phyloP scores from a whole-genome alignment of 2,888 invertebrate species.

The Mantis religiosa region DNA sequence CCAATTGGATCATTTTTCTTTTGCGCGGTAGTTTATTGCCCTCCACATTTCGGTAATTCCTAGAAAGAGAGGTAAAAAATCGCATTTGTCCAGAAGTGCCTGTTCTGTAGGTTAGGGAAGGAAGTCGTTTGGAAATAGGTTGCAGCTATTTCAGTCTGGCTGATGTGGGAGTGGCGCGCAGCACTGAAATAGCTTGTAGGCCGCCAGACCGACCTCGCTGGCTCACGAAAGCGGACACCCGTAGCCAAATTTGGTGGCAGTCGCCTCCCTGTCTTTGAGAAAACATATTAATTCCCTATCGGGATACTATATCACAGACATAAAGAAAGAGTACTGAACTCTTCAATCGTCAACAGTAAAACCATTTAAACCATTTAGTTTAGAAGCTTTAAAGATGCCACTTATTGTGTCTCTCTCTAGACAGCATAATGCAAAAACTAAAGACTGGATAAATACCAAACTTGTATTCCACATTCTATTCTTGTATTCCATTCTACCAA shows the following conservation, averaged over 20 bases:
- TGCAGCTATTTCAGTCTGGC: neutral
- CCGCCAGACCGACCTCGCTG: neutral
- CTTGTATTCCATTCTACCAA: too few relatives aligned
- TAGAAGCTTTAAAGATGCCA: too few relatives aligned
- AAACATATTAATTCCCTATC: neutral
- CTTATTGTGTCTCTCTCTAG: too few relatives aligned
- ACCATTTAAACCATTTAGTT: neutral
- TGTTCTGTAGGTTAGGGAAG: neutral
- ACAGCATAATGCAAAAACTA: too few relatives aligned
- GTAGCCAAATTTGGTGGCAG: neutral
- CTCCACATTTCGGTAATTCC: neutral
- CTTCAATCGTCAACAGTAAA: neutral
- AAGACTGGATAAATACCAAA: too few relatives aligned
- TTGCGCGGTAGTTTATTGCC: neutral
- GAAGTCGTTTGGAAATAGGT: neutral
- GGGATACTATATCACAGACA: neutral
- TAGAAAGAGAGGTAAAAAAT: neutral
- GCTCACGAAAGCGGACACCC: neutral
- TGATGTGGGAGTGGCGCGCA: neutral
- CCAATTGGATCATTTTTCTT: neutral
- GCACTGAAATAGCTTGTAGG: neutral
- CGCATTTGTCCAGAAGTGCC: neutral
- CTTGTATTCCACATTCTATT: too few relatives aligned
- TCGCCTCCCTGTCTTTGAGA: neutral
- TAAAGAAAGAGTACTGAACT: neutral